Percentiles rank a stretch among this genome's conserved stretches.
Conservation (phyloP, 2,888 invertebrate species). For the Tipula confusa region DNA sequence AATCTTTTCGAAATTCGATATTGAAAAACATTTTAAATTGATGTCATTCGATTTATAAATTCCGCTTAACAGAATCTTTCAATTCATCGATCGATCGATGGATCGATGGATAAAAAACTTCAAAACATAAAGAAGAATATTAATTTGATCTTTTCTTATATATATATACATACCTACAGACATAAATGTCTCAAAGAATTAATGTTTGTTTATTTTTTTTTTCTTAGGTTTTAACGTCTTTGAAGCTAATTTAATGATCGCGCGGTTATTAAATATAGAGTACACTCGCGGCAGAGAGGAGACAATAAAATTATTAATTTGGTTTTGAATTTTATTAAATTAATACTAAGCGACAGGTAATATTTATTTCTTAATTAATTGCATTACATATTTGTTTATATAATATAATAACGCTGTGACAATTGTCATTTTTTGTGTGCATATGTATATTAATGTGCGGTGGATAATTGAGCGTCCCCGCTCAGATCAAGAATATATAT, state of each 20-base stretch:
- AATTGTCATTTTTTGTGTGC: background rate
- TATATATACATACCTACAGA: too few species aligned
- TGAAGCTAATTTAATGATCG: background rate
- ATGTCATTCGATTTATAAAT: background rate
- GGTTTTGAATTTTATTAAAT: background rate
- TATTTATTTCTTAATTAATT: constrained; percentile 25
- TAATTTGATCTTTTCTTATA: background rate
- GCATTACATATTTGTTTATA: too few species aligned
- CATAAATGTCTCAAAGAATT: background rate
- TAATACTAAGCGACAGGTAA: background rate
- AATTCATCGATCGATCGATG: background rate
- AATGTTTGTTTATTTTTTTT: too few species aligned
- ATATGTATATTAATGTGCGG: background rate
- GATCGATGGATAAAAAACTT: background rate
- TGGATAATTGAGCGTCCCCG: background rate
- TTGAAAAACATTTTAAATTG: background rate
- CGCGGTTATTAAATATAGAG: background rate
- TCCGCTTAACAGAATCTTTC: background rate
- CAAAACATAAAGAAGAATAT: background rate
- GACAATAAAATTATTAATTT: background rate
- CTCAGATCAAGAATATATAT: background rate
- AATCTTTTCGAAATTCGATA: background rate
- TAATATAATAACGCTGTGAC: background rate
- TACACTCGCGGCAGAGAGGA: background rate
- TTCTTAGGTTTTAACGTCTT: constrained; percentile 1